These are phyloP conservation scores for Luidia sarsii DNA, from an alignment of 53 echinoderm and acorn worm species.

Conservation along the genomic window DNA sequence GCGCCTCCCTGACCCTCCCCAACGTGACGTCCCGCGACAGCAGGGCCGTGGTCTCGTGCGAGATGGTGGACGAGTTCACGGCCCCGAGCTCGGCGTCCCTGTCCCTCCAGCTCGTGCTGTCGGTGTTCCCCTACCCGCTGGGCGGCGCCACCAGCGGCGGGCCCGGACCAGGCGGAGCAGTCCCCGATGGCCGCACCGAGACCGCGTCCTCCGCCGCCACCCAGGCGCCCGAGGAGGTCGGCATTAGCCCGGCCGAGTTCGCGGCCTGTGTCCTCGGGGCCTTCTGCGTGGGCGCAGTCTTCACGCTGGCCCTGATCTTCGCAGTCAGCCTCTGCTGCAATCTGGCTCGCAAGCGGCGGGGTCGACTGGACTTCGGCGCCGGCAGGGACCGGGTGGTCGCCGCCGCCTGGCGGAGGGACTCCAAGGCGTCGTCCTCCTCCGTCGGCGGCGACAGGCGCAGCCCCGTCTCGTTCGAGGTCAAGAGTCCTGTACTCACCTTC, in stretches of 20 bases:
- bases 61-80: slow-evolving; percentile 27
- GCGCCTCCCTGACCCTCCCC: neutral
- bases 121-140: neutral
- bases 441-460: neutral
- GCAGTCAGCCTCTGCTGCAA: slow-evolving; percentile 5
- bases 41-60: slow-evolving; percentile 16
- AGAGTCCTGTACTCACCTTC: slow-evolving; percentile 19
- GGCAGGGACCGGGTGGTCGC: slow-evolving; percentile 12
- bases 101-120: slow-evolving; percentile 14
- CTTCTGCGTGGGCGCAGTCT: slow-evolving; percentile 15
- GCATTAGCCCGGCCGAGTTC: neutral
- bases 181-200: too few relatives aligned
- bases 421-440: neutral
- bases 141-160: neutral
- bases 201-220: neutral
- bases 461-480: neutral
- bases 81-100: slow-evolving; percentile 38
- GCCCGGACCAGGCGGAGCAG: neutral
- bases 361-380: slow-evolving; percentile 5
- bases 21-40: slow-evolving; percentile 16
- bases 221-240: neutral
- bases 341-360: slow-evolving; percentile 15
- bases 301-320: slow-evolving; percentile 23
- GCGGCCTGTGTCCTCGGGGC: slow-evolving; percentile 10
- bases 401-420: slow-evolving; percentile 25